Percentiles rank a stretch among this genome's conserved stretches.
Evolutionary conservation across 2,797 vertebrate species (phyloP).

Genomic region (Malacoctenus gilli): DNA sequence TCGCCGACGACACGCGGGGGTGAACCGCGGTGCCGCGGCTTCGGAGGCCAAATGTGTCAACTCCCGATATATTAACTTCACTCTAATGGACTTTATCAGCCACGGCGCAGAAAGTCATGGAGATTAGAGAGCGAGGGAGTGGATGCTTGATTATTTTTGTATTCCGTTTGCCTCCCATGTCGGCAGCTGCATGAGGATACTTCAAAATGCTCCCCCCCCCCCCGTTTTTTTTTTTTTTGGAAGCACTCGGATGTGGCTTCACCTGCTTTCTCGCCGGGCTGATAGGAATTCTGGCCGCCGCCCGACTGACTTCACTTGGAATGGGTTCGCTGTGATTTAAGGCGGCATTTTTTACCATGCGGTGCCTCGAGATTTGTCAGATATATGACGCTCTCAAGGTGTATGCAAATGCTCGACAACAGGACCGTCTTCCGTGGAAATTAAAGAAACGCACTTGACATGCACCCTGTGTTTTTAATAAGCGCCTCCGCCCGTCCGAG

Average conservation of each 20-base stretch:
- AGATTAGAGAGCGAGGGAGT: slow-evolving; percentile 72
- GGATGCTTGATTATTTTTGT: slow-evolving; percentile 75
- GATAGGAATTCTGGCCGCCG: slow-evolving; percentile 29
- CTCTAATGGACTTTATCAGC: slow-evolving; percentile 81
- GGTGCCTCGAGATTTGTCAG: background rate
- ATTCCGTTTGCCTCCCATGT: slow-evolving; percentile 64
- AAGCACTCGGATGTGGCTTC: slow-evolving; percentile 54
- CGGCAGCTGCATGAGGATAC: slow-evolving; percentile 55
- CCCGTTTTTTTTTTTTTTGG: no score
- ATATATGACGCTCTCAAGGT: background rate
- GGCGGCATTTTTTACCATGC: slow-evolving; percentile 14
- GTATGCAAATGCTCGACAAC: background rate
- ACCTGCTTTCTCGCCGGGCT: slow-evolving; percentile 29
- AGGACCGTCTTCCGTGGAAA: background rate
- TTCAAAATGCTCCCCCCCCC: slow-evolving; percentile 68
- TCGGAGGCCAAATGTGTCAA: slow-evolving; percentile 73
- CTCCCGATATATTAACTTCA: slow-evolving; percentile 72
- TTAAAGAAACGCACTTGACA: background rate
- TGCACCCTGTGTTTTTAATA: slow-evolving; percentile 7
- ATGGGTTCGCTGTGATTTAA: slow-evolving; percentile 42
- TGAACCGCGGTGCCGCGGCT: slow-evolving; percentile 61
- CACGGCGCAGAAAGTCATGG: slow-evolving; percentile 74
- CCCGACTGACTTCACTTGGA: slow-evolving; percentile 32
- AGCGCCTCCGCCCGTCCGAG: slow-evolving; percentile 42
- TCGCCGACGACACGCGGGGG: slow-evolving; percentile 57